Evolutionary conservation across 1,140 invertebrate species (phyloP), one percentile per base, ranked within the genome.

Genomic region (Agrilus planipennis): DNA sequence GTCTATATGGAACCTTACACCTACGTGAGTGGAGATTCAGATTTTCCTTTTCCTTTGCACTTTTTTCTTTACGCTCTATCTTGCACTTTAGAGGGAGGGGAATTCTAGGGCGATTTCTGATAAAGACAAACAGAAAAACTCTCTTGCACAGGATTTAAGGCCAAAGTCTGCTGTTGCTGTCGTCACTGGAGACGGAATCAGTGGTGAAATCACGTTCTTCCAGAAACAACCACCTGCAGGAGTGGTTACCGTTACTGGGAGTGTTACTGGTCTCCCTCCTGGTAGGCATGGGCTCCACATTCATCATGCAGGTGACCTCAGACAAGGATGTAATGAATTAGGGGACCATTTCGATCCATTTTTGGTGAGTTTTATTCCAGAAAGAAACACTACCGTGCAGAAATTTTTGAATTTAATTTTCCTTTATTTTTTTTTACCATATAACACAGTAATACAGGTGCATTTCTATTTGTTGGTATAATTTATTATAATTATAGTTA

Each of bases 331-430:
- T 56, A 65, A 67, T n/a, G 72, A 72, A 25, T 68, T 80, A 34
- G 81, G 78, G 18, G 66, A 68, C 2, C 83, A 88, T 59, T 87
- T 79, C 57, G 85, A 86, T 60, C 84, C 81, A 2, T 73, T 72
- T 48, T 68, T 71, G 50, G 77, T 77, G 60, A 68, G 64, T 62
- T 34, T 20, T n/a, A n/a, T n/a, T n/a, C n/a, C n/a, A n/a, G n/a
- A n/a, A n/a, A n/a, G n/a, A n/a, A n/a, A n/a, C n/a, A n/a, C n/a
- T n/a, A n/a, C n/a, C n/a, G n/a, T n/a, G n/a, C n/a, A n/a, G n/a
- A n/a, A n/a, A n/a, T n/a, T n/a, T n/a, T n/a, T n/a, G n/a, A n/a
- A n/a, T n/a, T n/a, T n/a, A n/a, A n/a, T n/a, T n/a, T n/a, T n/a
- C n/a, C n/a, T n/a, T n/a, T n/a, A n/a, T n/a, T n/a, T n/a, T n/a